Evolutionary conservation across 2,888 invertebrate species (phyloP).

Genomic region (Luffia ferchaultella): DNA sequence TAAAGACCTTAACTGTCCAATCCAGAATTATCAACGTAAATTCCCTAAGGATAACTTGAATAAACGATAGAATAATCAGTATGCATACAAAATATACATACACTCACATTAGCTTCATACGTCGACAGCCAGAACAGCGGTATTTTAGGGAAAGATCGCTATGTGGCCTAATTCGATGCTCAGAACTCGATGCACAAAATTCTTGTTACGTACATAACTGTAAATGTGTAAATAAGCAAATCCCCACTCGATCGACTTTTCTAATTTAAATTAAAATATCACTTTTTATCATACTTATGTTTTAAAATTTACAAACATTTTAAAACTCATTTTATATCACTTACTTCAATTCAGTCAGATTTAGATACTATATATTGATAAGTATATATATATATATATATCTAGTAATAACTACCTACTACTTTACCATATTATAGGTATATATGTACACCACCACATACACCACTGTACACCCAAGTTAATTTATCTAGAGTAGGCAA

Average conservation of each 20-base stretch:
- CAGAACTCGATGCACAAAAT: constrained; percentile 65
- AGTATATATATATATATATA: no score
- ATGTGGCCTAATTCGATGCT: constrained; percentile 68
- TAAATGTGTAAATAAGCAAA: constrained; percentile 57
- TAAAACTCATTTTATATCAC: constrained; percentile 57
- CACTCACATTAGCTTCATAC: constrained; percentile 63
- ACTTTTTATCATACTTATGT: constrained; percentile 21
- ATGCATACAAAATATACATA: constrained; percentile 32
- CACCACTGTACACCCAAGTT: no score
- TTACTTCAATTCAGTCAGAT: neutral
- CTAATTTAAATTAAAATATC: constrained; percentile 12
- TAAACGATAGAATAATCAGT: constrained; percentile 19
- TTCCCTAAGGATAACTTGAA: neutral
- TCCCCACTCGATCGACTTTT: constrained; percentile 19
- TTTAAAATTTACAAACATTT: constrained; percentile 31
- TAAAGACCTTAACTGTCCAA: constrained; percentile 34
- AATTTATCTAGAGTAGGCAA: no score
- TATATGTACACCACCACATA: no score
- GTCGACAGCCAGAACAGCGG: constrained; percentile 67
- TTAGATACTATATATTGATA: no score
- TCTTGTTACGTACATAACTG: constrained; percentile 66
- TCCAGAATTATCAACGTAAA: constrained; percentile 21
- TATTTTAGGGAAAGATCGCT: constrained; percentile 69
- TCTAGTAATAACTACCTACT: no score
- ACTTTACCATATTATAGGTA: no score